Evolutionary conservation across 2,113 vertebrate genomes (phyloP), one percentile per base, ranked within the genome.

Genomic region (Chelonoidis abingdonii): DNA sequence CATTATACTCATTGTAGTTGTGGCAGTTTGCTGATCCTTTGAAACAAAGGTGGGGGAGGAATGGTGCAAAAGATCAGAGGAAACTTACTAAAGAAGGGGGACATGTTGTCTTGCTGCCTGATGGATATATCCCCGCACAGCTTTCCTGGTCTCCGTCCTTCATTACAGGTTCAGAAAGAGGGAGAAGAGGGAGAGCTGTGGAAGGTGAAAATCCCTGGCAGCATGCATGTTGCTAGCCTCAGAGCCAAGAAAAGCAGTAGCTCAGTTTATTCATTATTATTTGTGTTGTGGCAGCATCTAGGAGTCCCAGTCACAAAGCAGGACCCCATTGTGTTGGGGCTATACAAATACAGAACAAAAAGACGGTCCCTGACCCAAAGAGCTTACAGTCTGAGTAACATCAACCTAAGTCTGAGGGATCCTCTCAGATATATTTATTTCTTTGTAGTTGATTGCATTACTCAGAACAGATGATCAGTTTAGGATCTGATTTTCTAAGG

Each of bases 21-120:
- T n/a, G 65, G 16, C 65, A 72, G n/a, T 38, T 38, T 22, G n/a
- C n/a, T n/a, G 38, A 38, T 10, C 19, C n/a, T 38, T n/a, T 72
- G 16, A n/a, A 72, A 38, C 17, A 22, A 72, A 31, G 19, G 21
- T 21, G n/a, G 10, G n/a, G 10, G 8, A 6, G 25, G 21, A 38
- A 38, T 22, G 10, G n/a, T 72, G n/a, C n/a, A 21, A 38, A 72
- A 72, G n/a, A 38, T 93, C 83, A 93, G 78, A 92, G 47, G 89
- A 94, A 95, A 84, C 0, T 0, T 89, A 89, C 83, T 50, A 89
- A 96, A 49, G 47, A 86, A 53, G 56, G 86, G 86, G 54, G 65
- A 89, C 94, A 95, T 91, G 69, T 86, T 91, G 22, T 19, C 38
- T 94, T 93, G 90, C 88, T 94, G 13, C 76, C 38, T 94, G 87